Evolutionary conservation across 2,113 vertebrate genomes (phyloP).

Genomic region (Apodemus sylvaticus): DNA sequence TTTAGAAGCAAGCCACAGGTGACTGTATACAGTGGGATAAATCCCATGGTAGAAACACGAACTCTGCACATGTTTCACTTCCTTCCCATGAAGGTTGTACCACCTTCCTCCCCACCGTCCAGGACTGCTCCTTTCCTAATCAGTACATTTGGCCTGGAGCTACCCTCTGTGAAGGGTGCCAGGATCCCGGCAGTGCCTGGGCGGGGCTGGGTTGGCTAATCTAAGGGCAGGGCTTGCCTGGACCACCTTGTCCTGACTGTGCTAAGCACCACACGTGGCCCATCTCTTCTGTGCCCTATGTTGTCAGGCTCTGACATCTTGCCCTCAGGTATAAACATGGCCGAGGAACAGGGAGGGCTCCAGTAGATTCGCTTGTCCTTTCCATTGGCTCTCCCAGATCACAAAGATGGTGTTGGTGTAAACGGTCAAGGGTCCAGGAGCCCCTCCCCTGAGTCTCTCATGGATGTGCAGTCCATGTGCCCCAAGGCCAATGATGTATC

Average conservation of each 20-base stretch:
- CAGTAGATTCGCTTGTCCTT: background rate
- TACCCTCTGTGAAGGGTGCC: background rate
- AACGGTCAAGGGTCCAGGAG: background rate
- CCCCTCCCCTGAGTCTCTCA: background rate
- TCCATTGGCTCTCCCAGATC: background rate
- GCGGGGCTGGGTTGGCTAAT: background rate
- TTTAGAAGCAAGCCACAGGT: background rate
- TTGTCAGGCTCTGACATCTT: background rate
- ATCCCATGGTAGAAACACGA: background rate
- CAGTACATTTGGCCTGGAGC: background rate
- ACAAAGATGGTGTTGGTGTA: background rate
- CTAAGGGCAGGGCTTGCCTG: background rate
- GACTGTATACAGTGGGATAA: background rate
- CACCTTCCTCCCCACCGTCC: background rate
- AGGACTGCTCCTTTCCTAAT: background rate
- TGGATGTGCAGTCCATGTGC: rapidly evolving
- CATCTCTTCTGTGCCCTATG: background rate
- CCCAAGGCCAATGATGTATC: background rate
- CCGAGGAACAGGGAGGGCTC: background rate
- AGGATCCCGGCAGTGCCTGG: background rate
- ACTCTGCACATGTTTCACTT: background rate
- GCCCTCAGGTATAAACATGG: background rate
- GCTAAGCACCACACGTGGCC: rapidly evolving
- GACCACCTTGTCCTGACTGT: too few relatives aligned
- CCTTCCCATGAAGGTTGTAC: background rate